Base-by-base conservation (phyloP, 2,888 invertebrate genomes). In the Mongoloraphidia duomilia region DNA sequence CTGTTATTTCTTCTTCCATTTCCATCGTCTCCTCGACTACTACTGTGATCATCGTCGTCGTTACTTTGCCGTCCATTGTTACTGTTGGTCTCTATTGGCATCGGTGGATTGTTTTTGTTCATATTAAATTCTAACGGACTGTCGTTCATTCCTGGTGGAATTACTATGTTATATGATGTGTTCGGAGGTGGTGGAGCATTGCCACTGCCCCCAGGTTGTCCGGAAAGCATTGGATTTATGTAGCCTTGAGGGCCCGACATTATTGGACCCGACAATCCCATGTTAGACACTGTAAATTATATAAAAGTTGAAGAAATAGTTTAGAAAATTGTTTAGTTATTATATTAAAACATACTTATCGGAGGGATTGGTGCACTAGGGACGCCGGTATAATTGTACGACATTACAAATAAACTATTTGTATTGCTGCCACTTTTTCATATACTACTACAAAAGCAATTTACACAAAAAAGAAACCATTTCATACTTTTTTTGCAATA, bases 61-160 rank as follows among this genome's bases (percentile, higher is more conserved):
- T 59, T 59, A 41, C 53, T 60, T 59, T 35, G 61, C 60, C 1
- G 58, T 53, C 26, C 68, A 52, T 62, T 66, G 37, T 66, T 66
- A 41, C 59, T 72, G 71, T 49, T 68, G 65, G 43, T 70, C 71
- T 37, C 60, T 9, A 72, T 62, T 13, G 75, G 71, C 57, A 77
- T 72, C 33, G 75, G 73, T 46, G 73, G 75, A 60, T 74, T 78
- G 62, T 73, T 74, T 60, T 77, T 79, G 56, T 71, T 75, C 38
- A 69, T 71, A 56, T 76, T 77, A 61, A 80, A 81, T 58, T 80
- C 77, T 43, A 80, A 61, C 0, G 80, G 79, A 17, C 70, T 71
- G 58, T 79, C 77, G 55, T 76, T 78, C 61, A 76, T 69, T 2
- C 73, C 72, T n/a, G 74, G 54, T 11, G 11, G 10, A 48, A 49